phyloP scores from a whole-genome alignment of 2,888 invertebrate genomes.

The Polietes domitor region DNA sequence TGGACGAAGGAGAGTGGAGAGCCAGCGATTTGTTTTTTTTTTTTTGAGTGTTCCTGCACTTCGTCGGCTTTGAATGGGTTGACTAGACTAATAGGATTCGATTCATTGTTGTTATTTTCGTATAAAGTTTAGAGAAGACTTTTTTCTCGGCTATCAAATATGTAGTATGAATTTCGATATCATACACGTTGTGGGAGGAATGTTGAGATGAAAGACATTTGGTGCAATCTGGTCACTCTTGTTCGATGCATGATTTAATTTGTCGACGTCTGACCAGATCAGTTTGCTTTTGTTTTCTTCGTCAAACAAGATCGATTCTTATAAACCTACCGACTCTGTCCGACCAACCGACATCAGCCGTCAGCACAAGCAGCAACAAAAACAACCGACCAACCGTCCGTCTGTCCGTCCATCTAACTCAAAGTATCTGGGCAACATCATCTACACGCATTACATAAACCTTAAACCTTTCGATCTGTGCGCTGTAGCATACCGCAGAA shows the following conservation, averaged over 20 bases:
- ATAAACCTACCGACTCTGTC: too few species aligned
- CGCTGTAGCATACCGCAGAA: conserved; percentile 50
- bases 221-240: too few species aligned
- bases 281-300: conserved; percentile 50
- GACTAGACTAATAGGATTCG: neutral
- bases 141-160: too few species aligned
- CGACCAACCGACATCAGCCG: conserved; percentile 23
- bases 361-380: conserved; percentile 40
- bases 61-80: neutral
- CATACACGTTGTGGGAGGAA: too few species aligned
- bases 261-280: conserved; percentile 51
- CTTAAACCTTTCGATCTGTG: conserved; percentile 64
- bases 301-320: conserved; percentile 48
- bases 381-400: neutral
- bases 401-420: neutral
- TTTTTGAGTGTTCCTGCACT: neutral
- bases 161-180: too few species aligned
- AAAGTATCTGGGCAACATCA: conserved; percentile 29
- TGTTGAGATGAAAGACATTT: too few species aligned
- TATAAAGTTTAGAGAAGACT: too few species aligned
- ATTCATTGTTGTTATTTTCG: too few species aligned
- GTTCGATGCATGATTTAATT: too few species aligned
- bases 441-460: conserved; percentile 49
- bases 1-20: neutral
- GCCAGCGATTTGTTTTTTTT: conserved; percentile 22